Evolutionary conservation across 1,140 invertebrate genomes (phyloP), one percentile per base, ranked within the genome.

Genomic region (Pseudoatta argentina): DNA sequence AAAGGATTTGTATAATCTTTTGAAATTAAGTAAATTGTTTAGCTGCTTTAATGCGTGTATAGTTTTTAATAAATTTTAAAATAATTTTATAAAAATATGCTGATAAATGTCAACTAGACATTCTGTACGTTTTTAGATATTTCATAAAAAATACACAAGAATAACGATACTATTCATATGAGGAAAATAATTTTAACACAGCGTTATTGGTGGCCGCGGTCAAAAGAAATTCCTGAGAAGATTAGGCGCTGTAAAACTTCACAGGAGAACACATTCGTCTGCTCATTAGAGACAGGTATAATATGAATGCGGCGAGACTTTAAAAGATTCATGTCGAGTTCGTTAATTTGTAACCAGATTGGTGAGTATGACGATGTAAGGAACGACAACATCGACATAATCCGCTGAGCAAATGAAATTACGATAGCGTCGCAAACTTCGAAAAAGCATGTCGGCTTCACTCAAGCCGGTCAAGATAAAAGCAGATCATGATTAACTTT

Each of bases 291-390:
- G 67, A 61, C 66, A 61, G 34, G 24, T 57, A 72, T 34, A 30
- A 30, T 30, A 34, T 44, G 67, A 73, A 73, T 82, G 59, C 79
- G 67, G 21, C 24, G 67, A 39, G 55, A 71, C 67, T 63, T 83
- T 83, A 57, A 51, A 39, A 61, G 79, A 27, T 48, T 72, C 67
- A 73, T 67, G 39, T 61, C 69, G 39, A 44, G 53, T 82, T 73
- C 53, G 55, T 73, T 83, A 73, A 83, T 83, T 83, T 83, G 67
- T 83, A 83, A 83, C 55, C 79, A 30, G 79, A 71, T 73, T 61
- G 69, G 79, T 61, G 39, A 12, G n/a, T 27, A 73, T 2, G 76
- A 77, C 51, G 53, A 67, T 51, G 8, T 57, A 67, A 18, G 24
- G 39, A 51, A 59, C 48, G 63, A 67, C 64, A 81, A 34, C 55